Base-by-base conservation (phyloP, 35 echinoderm and acorn worm genomes). In the Diadema setosum region DNA sequence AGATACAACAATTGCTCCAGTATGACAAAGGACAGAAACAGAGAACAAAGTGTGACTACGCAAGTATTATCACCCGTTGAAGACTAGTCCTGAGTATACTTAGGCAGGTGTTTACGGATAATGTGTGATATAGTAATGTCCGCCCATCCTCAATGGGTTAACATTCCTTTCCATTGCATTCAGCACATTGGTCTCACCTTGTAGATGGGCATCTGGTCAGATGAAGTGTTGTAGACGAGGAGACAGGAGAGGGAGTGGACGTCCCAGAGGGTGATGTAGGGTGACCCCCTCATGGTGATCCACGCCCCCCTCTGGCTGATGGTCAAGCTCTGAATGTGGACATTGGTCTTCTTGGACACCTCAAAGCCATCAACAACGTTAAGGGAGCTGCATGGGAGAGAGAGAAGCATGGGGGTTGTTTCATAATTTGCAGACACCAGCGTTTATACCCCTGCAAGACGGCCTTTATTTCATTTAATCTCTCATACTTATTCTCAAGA, bases 351-450 rank as follows among this genome's bases (percentile, higher is more conserved):
- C 81, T 87, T 91, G 16, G 96, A 98, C 3, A 98, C 83, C 46
- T 98, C 96, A 94, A 98, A 98, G 6, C 88, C 92, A 75, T 91
- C 84, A 1, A 86, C 26, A 25, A 91, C 81, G 46, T 98, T 94
- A 29, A 95, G 82, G 26, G 88, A 91, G 42, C 93, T 95, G 85
- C 25, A 85, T 20, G 64, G 45, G 43, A 41, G 1, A 64, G 65
- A 2, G 2, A 4, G 40, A 57, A 35, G 45, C n/a, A n/a, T n/a
- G n/a, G n/a, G n/a, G n/a, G n/a, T n/a, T n/a, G n/a, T n/a, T n/a
- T n/a, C n/a, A n/a, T n/a, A n/a, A n/a, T n/a, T n/a, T n/a, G n/a
- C n/a, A n/a, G n/a, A n/a, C n/a, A n/a, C n/a, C n/a, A n/a, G n/a
- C n/a, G n/a, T n/a, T n/a, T n/a, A n/a, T n/a, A n/a, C n/a, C n/a